phyloP scores from a whole-genome alignment of 2,888 invertebrate species.

The Volucella inflata region DNA sequence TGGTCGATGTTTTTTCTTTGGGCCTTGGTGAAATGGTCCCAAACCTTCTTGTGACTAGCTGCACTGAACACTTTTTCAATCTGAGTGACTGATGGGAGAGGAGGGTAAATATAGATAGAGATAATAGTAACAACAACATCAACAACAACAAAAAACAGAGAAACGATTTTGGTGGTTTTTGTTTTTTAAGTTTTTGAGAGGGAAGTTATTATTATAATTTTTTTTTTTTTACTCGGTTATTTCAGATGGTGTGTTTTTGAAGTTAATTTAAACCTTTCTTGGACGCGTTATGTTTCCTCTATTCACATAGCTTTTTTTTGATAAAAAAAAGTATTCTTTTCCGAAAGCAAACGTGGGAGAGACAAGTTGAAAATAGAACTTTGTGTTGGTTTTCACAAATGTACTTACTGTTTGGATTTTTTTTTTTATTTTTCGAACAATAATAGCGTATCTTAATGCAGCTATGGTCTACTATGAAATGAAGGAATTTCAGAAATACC shows the following conservation, averaged over 20 bases:
- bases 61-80: slow-evolving; percentile 98
- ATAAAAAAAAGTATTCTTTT: neutral
- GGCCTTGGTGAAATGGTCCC: slow-evolving; percentile 99
- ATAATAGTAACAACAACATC: slow-evolving; percentile 83
- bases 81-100: slow-evolving; percentile 94
- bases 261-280: slow-evolving; percentile 27
- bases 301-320: slow-evolving; percentile 3
- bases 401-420: slow-evolving; percentile 5
- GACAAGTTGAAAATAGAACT: neutral
- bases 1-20: slow-evolving; percentile 99
- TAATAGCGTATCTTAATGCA: too few species aligned
- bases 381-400: neutral
- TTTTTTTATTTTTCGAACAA: neutral
- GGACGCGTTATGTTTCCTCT: slow-evolving; percentile 8
- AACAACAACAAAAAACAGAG: slow-evolving; percentile 77
- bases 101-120: slow-evolving; percentile 80
- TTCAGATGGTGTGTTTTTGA: slow-evolving; percentile 19
- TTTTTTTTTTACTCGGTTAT: slow-evolving; percentile 46
- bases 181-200: slow-evolving; percentile 40
- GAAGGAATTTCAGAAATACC: too few species aligned
- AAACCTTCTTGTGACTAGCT: slow-evolving; percentile 98
- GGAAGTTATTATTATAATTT: slow-evolving; percentile 18
- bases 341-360: neutral
- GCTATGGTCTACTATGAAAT: too few species aligned
- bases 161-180: slow-evolving; percentile 66